Percentiles rank a stretch among this genome's conserved stretches.
These are phyloP conservation scores for Leptinotarsa peninsularis DNA, from an alignment of 2,888 invertebrate species.

Conservation along the genomic window DNA sequence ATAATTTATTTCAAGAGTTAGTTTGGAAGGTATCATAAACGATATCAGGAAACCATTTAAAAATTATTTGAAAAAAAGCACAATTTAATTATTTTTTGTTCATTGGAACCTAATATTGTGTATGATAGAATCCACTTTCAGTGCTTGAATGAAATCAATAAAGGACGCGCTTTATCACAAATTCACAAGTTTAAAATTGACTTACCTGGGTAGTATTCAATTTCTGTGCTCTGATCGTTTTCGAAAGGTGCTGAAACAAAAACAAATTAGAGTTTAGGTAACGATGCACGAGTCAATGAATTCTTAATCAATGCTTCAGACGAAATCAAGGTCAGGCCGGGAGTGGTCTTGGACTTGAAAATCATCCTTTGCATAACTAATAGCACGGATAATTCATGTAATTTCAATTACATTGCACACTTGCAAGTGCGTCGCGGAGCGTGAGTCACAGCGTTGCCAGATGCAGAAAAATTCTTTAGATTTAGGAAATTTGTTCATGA, in stretches of 20 bases:
- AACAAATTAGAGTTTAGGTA: slow-evolving; percentile 50
- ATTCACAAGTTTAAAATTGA: not conserved
- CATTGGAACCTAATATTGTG: no score
- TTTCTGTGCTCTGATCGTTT: slow-evolving; percentile 69
- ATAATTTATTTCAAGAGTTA: no score
- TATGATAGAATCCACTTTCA: no score
- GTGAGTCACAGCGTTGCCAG: not conserved
- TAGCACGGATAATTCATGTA: slow-evolving; percentile 26
- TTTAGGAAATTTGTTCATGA: no score
- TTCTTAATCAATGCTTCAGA: not conserved
- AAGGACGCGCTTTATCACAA: not conserved
- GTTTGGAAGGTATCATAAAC: no score
- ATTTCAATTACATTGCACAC: slow-evolving; percentile 18
- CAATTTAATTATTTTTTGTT: no score
- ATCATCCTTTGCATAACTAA: slow-evolving; percentile 23
- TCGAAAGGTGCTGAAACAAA: slow-evolving; percentile 76
- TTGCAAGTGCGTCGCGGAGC: slow-evolving; percentile 15
- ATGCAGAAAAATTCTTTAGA: no score
- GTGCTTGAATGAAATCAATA: no score
- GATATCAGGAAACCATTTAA: no score
- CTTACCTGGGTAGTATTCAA: slow-evolving; percentile 75
- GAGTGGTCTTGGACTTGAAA: slow-evolving; percentile 26
- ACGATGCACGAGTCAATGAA: not conserved
- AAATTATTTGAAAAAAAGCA: no score
- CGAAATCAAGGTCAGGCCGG: slow-evolving; percentile 21